Evolutionary conservation across 1,140 invertebrate genomes (phyloP).

Genomic region (Nasonia giraulti): DNA sequence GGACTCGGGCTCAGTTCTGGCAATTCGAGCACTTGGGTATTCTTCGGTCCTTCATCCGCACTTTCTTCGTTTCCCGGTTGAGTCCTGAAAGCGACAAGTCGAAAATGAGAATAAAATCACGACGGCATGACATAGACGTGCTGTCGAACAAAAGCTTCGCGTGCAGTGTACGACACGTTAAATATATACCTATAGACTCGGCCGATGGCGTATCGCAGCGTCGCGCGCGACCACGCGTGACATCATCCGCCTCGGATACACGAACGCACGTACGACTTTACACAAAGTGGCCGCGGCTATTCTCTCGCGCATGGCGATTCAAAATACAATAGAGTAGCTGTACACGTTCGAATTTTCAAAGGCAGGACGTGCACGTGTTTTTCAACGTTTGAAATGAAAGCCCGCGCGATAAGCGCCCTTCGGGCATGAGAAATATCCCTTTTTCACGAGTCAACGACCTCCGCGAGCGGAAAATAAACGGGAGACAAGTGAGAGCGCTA

Average conservation of each 20-base stretch:
- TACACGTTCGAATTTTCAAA: background rate
- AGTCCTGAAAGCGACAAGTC: conserved; percentile 53
- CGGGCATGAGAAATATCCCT: too few relatives aligned
- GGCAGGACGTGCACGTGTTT: background rate
- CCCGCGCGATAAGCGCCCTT: too few relatives aligned
- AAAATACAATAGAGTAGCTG: background rate
- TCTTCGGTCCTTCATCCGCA: conserved; percentile 43
- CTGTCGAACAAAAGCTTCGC: background rate
- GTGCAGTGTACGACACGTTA: background rate
- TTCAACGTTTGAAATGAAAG: too few relatives aligned
- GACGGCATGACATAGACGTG: too few relatives aligned
- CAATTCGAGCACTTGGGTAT: conserved; percentile 56
- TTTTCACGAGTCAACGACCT: background rate
- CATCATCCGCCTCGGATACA: background rate
- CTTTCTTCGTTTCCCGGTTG: conserved; percentile 48
- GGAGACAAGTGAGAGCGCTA: background rate
- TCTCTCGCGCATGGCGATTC: background rate
- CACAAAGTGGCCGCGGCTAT: background rate
- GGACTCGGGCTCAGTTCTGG: conserved; percentile 9
- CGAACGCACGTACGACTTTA: background rate
- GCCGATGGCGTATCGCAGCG: too few relatives aligned
- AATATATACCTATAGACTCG: background rate
- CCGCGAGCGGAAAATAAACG: background rate
- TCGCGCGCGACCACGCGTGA: conserved; percentile 8
- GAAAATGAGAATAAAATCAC: background rate